phyloP scores from a whole-genome alignment of 2,888 invertebrate species.

The Dynastes tityus region DNA sequence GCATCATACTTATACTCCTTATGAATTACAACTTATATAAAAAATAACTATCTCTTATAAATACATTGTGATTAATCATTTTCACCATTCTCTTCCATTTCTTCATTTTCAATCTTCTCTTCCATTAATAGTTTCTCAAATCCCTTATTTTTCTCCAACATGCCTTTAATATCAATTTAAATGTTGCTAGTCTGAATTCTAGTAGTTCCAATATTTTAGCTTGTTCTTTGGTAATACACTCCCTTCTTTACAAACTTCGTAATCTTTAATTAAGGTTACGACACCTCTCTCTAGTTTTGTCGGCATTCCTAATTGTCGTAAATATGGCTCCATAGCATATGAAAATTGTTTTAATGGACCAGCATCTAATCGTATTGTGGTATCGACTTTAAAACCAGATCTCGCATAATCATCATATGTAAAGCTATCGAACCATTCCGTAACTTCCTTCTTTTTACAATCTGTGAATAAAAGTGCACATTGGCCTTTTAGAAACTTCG shows the following conservation, averaged over 20 bases:
- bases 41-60: background rate
- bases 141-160: conserved; percentile 86
- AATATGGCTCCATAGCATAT: conserved; percentile 95
- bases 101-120: conserved; percentile 57
- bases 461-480: conserved; percentile 96
- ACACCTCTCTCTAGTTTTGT: conserved; percentile 90
- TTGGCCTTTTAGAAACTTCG: conserved; percentile 85
- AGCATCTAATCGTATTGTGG: conserved; percentile 84
- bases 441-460: conserved; percentile 84
- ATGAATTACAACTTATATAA: background rate
- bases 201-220: conserved; percentile 93
- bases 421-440: conserved; percentile 87
- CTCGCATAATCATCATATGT: conserved; percentile 90
- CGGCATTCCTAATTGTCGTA: conserved; percentile 93
- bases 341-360: conserved; percentile 93
- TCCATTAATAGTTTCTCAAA: conserved; percentile 73
- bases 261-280: conserved; percentile 86
- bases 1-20: background rate
- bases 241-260: conserved; percentile 89
- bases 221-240: conserved; percentile 89
- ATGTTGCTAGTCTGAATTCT: conserved; percentile 87
- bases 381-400: conserved; percentile 86
- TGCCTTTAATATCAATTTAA: conserved; percentile 84
- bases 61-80: conserved; percentile 52
- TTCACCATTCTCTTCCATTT: conserved; percentile 58